A percentile compares a stretch with the other conserved stretches of the same genome.
phyloP scores from a whole-genome alignment of 2,113 vertebrate genomes.

The Formicarius rufipectus region DNA sequence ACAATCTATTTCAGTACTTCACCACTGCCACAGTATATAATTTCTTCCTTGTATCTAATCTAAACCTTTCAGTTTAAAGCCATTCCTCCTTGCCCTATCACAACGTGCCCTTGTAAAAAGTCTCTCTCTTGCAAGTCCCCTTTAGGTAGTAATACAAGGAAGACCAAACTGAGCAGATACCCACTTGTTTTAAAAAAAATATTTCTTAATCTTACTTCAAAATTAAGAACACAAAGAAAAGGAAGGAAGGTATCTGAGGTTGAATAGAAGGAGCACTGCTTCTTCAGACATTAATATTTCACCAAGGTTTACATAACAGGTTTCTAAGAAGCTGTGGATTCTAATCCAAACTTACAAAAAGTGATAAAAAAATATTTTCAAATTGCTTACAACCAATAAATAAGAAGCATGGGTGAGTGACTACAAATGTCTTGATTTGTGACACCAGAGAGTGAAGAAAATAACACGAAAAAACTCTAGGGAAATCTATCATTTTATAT shows the following conservation, averaged over 20 bases:
- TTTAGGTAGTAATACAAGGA: neutral
- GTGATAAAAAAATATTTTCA: neutral
- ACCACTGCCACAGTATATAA: neutral
- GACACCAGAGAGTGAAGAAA: neutral
- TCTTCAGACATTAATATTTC: neutral
- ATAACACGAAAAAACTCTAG: neutral
- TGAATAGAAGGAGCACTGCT: neutral
- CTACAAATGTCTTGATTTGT: neutral
- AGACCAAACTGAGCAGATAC: neutral
- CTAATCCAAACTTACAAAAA: neutral
- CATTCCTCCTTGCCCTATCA: neutral
- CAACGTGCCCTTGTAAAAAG: neutral
- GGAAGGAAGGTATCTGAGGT: neutral
- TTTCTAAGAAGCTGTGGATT: neutral
- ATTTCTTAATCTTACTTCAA: neutral
- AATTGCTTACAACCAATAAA: neutral
- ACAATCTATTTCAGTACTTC: neutral
- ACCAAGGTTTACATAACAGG: neutral
- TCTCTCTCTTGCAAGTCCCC: neutral
- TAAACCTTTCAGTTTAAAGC: neutral
- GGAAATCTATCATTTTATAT: neutral
- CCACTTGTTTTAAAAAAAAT: neutral
- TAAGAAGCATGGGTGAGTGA: neutral
- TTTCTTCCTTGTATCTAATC: neutral
- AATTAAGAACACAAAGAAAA: neutral